Evolutionary conservation across 2,113 vertebrate species (phyloP).

Genomic region (Meleagris gallopavo): DNA sequence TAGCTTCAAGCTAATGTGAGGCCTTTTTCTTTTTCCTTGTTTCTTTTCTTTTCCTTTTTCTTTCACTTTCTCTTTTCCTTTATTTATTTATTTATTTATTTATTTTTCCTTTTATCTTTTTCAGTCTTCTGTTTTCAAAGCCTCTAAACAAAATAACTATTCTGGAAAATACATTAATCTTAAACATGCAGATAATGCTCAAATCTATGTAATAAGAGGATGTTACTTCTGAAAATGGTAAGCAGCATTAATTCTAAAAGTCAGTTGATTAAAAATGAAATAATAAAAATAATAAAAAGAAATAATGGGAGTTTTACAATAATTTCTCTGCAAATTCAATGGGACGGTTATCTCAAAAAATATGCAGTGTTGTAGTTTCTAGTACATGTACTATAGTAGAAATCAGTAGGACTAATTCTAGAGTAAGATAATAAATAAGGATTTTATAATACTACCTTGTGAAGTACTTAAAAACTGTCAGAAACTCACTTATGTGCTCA

Average conservation of each 20-base stretch:
- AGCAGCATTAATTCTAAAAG: background rate
- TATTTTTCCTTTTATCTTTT: background rate
- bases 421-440: background rate
- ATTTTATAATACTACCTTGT: background rate
- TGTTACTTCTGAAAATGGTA: background rate
- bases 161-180: background rate
- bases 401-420: background rate
- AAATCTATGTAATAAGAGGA: background rate
- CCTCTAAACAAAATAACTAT: background rate
- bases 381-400: background rate
- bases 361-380: background rate
- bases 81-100: no score
- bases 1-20: constrained; percentile 26
- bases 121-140: background rate
- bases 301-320: background rate
- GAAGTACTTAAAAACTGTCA: background rate
- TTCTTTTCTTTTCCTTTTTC: background rate
- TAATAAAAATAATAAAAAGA: no score
- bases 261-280: background rate
- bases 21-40: constrained; percentile 24
- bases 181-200: background rate
- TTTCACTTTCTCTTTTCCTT: background rate
- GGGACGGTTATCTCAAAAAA: background rate
- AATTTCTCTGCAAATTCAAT: background rate
- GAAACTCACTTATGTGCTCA: background rate